Evolutionary conservation across 2,888 invertebrate genomes (phyloP).

Genomic region (Mythimna lalbum): DNA sequence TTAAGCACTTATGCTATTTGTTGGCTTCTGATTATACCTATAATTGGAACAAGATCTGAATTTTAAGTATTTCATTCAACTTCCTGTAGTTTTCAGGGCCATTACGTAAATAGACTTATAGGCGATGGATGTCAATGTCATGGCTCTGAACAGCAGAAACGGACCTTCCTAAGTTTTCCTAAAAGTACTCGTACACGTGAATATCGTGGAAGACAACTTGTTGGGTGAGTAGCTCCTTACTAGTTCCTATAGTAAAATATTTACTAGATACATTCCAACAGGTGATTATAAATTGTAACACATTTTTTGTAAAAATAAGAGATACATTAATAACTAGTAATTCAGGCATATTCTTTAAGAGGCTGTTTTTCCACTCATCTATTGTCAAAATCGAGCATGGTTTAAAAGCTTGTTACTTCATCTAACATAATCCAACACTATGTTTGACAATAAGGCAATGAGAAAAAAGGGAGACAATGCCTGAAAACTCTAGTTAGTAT

Average conservation of each 20-base stretch:
- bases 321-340: too few species aligned
- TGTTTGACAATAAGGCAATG: too few species aligned
- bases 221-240: slow-evolving; percentile 91
- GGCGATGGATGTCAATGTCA: slow-evolving; percentile 81
- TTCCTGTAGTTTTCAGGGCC: slow-evolving; percentile 88
- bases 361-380: too few species aligned
- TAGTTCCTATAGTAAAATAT: too few species aligned
- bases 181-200: slow-evolving; percentile 90
- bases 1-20: neutral
- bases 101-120: slow-evolving; percentile 84
- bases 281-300: neutral
- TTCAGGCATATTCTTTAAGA: too few species aligned
- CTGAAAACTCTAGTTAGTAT: too few species aligned
- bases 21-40: neutral
- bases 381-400: too few species aligned
- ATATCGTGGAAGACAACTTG: slow-evolving; percentile 93
- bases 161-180: slow-evolving; percentile 82
- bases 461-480: too few species aligned
- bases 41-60: neutral
- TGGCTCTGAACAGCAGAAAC: slow-evolving; percentile 71
- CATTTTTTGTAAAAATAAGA: too few species aligned
- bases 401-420: too few species aligned
- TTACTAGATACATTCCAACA: neutral
- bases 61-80: slow-evolving; percentile 29
- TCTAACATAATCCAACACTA: too few species aligned